Evolutionary conservation across 2,113 vertebrate genomes (phyloP).

Genomic region (Stegostoma tigrinum): DNA sequence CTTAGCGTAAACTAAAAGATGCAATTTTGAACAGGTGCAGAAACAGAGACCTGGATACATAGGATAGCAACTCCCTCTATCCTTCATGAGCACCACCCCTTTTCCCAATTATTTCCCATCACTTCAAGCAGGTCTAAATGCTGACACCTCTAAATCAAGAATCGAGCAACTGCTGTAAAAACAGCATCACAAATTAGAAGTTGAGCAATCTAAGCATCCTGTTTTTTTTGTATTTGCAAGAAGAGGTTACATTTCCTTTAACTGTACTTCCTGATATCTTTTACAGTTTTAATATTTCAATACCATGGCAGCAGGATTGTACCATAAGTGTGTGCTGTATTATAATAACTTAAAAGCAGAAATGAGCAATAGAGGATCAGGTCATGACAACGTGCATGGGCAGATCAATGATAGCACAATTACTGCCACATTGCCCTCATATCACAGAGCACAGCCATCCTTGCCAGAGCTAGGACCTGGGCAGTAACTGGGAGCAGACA

Average conservation of each 20-base stretch:
- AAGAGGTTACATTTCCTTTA: not conserved
- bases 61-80: not conserved
- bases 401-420: not conserved
- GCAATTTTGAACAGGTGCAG: too few species aligned
- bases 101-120: not conserved
- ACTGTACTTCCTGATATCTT: not conserved
- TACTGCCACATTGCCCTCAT: not conserved
- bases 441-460: not conserved
- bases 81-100: not conserved
- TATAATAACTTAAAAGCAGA: not conserved
- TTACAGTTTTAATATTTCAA: not conserved
- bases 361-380: not conserved
- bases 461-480: not conserved
- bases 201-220: not conserved
- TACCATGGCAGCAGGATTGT: not conserved
- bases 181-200: not conserved
- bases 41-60: too few species aligned
- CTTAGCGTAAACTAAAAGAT: too few species aligned
- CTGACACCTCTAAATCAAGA: not conserved
- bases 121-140: not conserved
- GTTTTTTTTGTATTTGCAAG: not conserved
- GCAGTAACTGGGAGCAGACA: not conserved
- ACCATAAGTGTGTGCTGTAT: not conserved
- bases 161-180: not conserved
- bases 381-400: not conserved